A percentile compares a stretch with the other conserved stretches of the same genome.
Conservation (phyloP, 2,113 vertebrate genomes). For the Percina caprodes region DNA sequence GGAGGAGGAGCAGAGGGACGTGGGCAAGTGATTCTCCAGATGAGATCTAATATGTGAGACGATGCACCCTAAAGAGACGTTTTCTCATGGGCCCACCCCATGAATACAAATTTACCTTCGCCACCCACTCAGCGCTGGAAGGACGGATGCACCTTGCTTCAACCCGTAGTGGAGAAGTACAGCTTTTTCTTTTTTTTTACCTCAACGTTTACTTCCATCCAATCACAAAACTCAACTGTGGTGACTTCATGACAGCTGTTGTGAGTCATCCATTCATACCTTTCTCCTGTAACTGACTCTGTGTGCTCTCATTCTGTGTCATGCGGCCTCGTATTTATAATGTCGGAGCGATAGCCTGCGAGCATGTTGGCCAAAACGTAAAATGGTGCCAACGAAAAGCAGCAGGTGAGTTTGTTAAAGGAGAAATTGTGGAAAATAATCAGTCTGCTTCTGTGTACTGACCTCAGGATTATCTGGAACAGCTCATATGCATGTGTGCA, state of each 20-base stretch:
- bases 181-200: conserved; percentile 56
- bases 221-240: conserved; percentile 74
- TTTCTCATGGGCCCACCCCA: conserved; percentile 83
- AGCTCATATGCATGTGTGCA: conserved; percentile 5
- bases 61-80: conserved; percentile 83
- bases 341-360: conserved; percentile 54
- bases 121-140: conserved; percentile 74
- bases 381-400: conserved; percentile 65
- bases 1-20: conserved; percentile 69
- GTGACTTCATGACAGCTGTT: conserved; percentile 76
- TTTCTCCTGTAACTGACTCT: conserved; percentile 68
- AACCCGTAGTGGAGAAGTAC: conserved; percentile 68
- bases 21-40: conserved; percentile 82
- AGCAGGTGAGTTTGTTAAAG: conserved; percentile 73
- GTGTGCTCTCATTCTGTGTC: conserved; percentile 64
- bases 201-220: conserved; percentile 65
- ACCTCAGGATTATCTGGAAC: conserved; percentile 54
- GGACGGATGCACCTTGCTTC: conserved; percentile 83
- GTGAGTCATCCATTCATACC: conserved; percentile 83
- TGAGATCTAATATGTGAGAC: conserved; percentile 87
- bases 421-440: conserved; percentile 42
- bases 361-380: conserved; percentile 60
- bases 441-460: conserved; percentile 42
- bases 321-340: conserved; percentile 73
- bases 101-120: conserved; percentile 82